Percentiles rank a stretch among this genome's conserved stretches.
phyloP scores from a whole-genome alignment of 2,888 invertebrate species.

The Ectemnius cavifrons region DNA sequence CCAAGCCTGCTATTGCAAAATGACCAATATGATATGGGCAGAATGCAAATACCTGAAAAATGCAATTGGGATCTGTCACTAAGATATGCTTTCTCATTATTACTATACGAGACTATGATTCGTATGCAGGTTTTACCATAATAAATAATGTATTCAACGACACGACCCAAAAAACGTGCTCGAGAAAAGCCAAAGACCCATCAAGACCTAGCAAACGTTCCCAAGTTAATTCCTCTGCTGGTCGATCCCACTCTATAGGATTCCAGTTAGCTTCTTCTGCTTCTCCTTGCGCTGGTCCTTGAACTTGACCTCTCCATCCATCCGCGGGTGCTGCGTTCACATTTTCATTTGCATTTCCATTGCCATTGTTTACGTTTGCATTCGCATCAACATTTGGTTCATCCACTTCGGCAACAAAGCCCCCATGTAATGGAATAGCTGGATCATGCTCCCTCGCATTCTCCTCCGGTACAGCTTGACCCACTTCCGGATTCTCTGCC shows the following conservation, averaged over 20 bases:
- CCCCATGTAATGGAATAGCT: slow-evolving; percentile 9
- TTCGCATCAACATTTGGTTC: background rate
- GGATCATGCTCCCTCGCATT: slow-evolving; percentile 41
- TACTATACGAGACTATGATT: background rate
- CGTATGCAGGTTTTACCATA: slow-evolving; percentile 77
- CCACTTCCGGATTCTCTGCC: slow-evolving; percentile 42
- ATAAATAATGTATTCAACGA: slow-evolving; percentile 98
- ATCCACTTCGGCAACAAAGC: background rate
- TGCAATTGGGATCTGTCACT: background rate
- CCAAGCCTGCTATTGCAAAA: slow-evolving; percentile 86
- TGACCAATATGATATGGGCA: slow-evolving; percentile 97
- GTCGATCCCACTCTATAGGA: slow-evolving; percentile 98
- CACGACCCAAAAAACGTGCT: slow-evolving; percentile 99
- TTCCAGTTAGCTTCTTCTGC: slow-evolving; percentile 96
- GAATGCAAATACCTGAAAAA: slow-evolving; percentile 90
- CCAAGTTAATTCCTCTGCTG: slow-evolving; percentile 99
- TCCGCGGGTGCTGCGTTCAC: slow-evolving; percentile 48
- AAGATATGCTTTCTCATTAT: too few species aligned
- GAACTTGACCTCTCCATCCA: slow-evolving; percentile 65
- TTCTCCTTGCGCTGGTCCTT: slow-evolving; percentile 80
- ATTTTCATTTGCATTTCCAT: slow-evolving; percentile 42
- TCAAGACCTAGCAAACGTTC: slow-evolving; percentile 96
- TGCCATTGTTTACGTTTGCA: background rate
- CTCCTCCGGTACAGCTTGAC: slow-evolving; percentile 31
- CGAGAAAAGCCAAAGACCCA: slow-evolving; percentile 97